phyloP scores from a whole-genome alignment of 2,113 vertebrate species.

The Entelurus aequoreus region DNA sequence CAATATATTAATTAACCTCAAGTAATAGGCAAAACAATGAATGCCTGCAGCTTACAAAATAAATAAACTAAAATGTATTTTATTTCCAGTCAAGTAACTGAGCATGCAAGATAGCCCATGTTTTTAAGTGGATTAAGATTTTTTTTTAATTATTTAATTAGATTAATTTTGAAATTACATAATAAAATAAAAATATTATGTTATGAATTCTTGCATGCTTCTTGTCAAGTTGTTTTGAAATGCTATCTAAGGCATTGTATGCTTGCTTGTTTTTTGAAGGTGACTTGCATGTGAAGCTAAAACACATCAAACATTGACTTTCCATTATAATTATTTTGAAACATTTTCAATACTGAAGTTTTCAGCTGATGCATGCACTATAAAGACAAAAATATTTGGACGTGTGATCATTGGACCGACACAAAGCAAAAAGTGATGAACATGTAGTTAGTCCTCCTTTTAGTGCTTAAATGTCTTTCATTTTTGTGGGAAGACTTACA shows the following conservation, averaged over 20 bases:
- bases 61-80: not conserved
- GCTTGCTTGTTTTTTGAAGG: conserved; percentile 19
- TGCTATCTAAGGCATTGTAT: not conserved
- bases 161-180: not conserved
- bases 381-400: no score
- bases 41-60: not conserved
- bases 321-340: conserved; percentile 6
- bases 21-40: not conserved
- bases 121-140: conserved; percentile 1
- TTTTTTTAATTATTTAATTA: not conserved
- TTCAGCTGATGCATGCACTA: no score
- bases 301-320: conserved; percentile 25
- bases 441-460: not conserved
- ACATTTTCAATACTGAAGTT: no score
- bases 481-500: no score
- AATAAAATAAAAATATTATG: no score
- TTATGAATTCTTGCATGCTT: conserved; percentile 8
- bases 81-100: not conserved
- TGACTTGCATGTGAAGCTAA: conserved; percentile 31
- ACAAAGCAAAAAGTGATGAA: conserved; percentile 4
- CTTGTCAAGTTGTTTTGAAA: conserved; percentile 24
- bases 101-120: not conserved
- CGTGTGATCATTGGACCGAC: no score
- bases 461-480: no score
- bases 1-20: not conserved